Base-by-base conservation (phyloP, 2,113 vertebrate species). In the Podarcis cretensis region DNA sequence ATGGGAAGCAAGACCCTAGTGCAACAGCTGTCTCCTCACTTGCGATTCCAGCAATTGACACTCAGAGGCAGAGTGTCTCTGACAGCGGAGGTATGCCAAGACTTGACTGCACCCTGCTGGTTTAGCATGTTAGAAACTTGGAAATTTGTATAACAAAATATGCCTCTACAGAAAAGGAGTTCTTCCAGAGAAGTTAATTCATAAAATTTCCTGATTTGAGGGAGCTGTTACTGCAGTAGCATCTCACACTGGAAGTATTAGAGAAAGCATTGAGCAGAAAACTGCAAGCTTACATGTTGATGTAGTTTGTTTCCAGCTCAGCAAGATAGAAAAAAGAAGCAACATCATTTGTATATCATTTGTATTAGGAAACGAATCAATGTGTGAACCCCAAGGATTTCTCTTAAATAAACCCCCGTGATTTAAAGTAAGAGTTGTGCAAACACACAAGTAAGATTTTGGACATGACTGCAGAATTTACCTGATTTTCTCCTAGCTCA, bases 31-130 rank as follows among this genome's bases (percentile, higher is more conserved):
- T 20, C 59, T 63, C 59, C 18, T 20, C 59, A 20, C 59, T 63
- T 63, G 18, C 1, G 59, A 63, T 63, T 63, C 16, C 59, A 63
- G 59, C 59, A 63, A 63, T 5, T 63, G 59, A 20, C 14, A 63
- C 20, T 63, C 5, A 63, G 16, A 63, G 59, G 59, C 59, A 63
- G 13, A 20, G 13, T 63, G 16, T 20, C 59, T 63, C 16, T 63
- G 59, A 63, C 59, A 63, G 25, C 27, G 81, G 66, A 1, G 23
- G 4, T 6, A 18, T 37, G 21, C 21, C 1, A 0, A 69, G 71
- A 2, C 74, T 63, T 77, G 93, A 90, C 95, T 95, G 94, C 95
- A 84, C 96, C 88, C 96, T 96, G 94, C 94, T 92, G 95, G 95
- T 23, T 48, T 20, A 87, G 57, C 18, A 35, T 0, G 81, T n/a